phyloP scores from a whole-genome alignment of 1,140 invertebrate genomes.

The Macrobrachium nipponense region DNA sequence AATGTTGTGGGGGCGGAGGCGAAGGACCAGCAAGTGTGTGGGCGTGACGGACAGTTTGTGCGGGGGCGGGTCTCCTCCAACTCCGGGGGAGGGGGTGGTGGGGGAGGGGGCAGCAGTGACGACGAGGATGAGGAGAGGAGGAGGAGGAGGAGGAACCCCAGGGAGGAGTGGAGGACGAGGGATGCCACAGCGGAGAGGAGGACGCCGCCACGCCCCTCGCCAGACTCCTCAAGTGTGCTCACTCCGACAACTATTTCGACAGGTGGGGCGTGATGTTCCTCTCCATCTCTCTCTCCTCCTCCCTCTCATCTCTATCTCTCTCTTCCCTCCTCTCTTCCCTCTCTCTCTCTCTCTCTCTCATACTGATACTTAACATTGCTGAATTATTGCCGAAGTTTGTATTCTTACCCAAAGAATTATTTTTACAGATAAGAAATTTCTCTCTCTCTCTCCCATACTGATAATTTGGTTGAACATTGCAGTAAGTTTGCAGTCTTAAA shows the following conservation, averaged over 20 bases:
- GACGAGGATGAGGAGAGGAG: conserved; percentile 28
- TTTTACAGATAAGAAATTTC: too few relatives aligned
- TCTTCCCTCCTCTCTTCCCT: not conserved
- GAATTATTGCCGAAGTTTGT: too few relatives aligned
- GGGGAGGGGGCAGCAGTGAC: conserved; percentile 10
- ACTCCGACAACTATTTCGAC: conserved; percentile 57
- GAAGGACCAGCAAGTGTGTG: conserved; percentile 26
- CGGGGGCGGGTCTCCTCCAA: not conserved
- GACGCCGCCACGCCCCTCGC: conserved; percentile 36
- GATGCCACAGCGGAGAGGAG: conserved; percentile 17
- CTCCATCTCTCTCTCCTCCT: not conserved
- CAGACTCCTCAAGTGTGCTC: conserved; percentile 50
- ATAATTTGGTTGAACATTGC: too few relatives aligned
- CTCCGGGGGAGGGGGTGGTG: not conserved
- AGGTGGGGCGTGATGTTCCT: conserved; percentile 3
- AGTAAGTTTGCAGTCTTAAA: too few relatives aligned
- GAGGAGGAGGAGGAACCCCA: not conserved
- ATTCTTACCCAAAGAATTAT: conserved; percentile 12
- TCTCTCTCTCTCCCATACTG: not conserved
- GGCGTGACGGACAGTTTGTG: conserved; percentile 15
- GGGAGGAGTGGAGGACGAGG: conserved; percentile 21
- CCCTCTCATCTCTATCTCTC: too few relatives aligned
- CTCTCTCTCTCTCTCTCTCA: not conserved
- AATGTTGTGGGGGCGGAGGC: conserved; percentile 19
- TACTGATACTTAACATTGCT: too few relatives aligned